A percentile compares a stretch with the other conserved stretches of the same genome.
Evolutionary conservation across 2,797 vertebrate genomes (phyloP).

Genomic region (Sparidentex hasta): DNA sequence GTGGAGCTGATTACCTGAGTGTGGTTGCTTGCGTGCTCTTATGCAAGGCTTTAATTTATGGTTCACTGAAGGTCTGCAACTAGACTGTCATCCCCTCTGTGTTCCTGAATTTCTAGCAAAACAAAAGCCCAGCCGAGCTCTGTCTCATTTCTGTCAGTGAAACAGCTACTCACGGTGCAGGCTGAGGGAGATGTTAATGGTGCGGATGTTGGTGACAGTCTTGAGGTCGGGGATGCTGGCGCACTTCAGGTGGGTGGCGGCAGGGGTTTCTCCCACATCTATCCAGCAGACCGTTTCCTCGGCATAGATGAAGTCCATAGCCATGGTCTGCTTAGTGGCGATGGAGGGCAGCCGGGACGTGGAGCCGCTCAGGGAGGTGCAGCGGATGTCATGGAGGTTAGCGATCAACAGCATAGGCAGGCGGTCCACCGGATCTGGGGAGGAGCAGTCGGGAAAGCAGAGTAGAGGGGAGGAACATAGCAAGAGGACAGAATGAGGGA

Average conservation of each 20-base stretch:
- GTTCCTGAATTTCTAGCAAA: neutral
- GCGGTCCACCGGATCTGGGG: constrained; percentile 93
- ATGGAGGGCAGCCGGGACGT: constrained; percentile 89
- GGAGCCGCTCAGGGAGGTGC: constrained; percentile 90
- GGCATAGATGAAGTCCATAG: constrained; percentile 96
- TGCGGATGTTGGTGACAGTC: constrained; percentile 89
- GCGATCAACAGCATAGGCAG: constrained; percentile 93
- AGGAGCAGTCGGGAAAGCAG: neutral
- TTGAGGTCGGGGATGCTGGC: constrained; percentile 95
- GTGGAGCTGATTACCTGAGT: constrained; percentile 21
- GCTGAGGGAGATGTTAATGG: constrained; percentile 97
- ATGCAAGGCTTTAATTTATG: constrained; percentile 13
- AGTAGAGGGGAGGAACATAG: neutral
- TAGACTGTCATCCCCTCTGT: neutral
- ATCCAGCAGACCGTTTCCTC: constrained; percentile 97
- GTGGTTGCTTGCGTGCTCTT: neutral
- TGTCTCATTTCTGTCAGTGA: neutral
- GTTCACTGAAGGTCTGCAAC: neutral
- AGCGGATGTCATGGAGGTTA: constrained; percentile 96
- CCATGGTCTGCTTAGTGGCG: constrained; percentile 94
- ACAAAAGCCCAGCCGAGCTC: neutral
- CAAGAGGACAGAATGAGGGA: neutral
- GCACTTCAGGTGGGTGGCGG: constrained; percentile 93
- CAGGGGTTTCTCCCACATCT: constrained; percentile 91
- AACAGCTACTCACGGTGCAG: constrained; percentile 92